These are phyloP conservation scores for Drosophila grimshawi DNA, from an alignment of 1,140 invertebrate genomes.

Conservation along the genomic window DNA sequence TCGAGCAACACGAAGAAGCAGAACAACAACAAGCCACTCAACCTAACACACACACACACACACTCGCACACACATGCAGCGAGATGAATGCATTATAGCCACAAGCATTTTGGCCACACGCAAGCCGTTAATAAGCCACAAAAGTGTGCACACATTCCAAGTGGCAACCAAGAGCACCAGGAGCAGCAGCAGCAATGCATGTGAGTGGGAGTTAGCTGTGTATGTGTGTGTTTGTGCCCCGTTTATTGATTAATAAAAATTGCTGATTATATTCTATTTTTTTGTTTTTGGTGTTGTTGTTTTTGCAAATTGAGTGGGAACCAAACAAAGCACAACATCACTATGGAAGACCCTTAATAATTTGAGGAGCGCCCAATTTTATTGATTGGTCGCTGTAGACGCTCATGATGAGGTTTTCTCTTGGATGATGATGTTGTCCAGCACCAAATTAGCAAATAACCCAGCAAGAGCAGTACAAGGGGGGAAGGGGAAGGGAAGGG, in stretches of 20 bases:
- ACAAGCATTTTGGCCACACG: slow-evolving; percentile 68
- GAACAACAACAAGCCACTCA: slow-evolving; percentile 52
- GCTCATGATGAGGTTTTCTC: slow-evolving; percentile 20
- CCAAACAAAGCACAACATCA: background rate
- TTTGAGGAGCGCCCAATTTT: slow-evolving; percentile 41
- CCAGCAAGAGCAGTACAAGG: slow-evolving; percentile 8
- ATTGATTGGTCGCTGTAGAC: slow-evolving; percentile 61
- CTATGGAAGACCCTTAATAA: slow-evolving; percentile 14
- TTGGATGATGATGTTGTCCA: slow-evolving; percentile 54
- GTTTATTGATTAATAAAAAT: slow-evolving; percentile 78
- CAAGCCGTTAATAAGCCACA: slow-evolving; percentile 80
- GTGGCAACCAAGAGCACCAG: slow-evolving; percentile 17
- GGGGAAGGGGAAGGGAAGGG: background rate
- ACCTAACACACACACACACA: slow-evolving; percentile 41
- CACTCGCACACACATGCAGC: slow-evolving; percentile 11
- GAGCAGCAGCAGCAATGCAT: slow-evolving; percentile 28
- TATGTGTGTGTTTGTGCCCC: slow-evolving; percentile 47
- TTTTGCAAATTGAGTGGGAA: slow-evolving; percentile 40
- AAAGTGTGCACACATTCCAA: slow-evolving; percentile 61
- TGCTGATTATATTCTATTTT: slow-evolving; percentile 22
- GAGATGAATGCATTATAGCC: slow-evolving; percentile 56
- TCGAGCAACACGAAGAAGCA: slow-evolving; percentile 51
- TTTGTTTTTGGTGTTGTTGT: slow-evolving; percentile 6
- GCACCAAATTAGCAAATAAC: slow-evolving; percentile 37
- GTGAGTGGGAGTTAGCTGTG: slow-evolving; percentile 40